Evolutionary conservation across 2,888 invertebrate genomes (phyloP).

Genomic region (Mesochorus sp.): DNA sequence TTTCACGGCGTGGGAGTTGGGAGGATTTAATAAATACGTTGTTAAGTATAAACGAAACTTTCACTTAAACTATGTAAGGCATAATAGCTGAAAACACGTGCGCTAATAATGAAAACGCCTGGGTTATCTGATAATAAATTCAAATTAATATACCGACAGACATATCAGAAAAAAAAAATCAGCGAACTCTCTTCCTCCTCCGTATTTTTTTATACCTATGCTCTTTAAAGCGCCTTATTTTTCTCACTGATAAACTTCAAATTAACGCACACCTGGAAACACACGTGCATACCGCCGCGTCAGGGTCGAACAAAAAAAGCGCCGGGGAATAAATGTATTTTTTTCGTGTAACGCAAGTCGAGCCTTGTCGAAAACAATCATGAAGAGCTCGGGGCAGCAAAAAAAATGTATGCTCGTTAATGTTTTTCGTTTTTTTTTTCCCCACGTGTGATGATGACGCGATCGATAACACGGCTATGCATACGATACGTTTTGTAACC

Average conservation of each 20-base stretch:
- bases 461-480: background rate
- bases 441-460: background rate
- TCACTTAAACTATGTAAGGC: slow-evolving; percentile 26
- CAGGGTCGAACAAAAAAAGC: too few species aligned
- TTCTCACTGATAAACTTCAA: too few species aligned
- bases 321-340: too few species aligned
- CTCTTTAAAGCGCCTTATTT: background rate
- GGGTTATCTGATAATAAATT: background rate
- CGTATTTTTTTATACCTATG: background rate
- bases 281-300: too few species aligned
- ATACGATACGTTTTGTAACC: background rate
- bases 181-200: background rate
- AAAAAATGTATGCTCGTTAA: background rate
- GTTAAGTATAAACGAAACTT: slow-evolving; percentile 54
- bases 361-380: too few species aligned
- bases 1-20: slow-evolving; percentile 44
- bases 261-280: too few species aligned
- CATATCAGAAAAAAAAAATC: background rate
- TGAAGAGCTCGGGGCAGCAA: too few species aligned
- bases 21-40: slow-evolving; percentile 43
- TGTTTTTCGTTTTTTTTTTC: too few species aligned
- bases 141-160: slow-evolving; percentile 1
- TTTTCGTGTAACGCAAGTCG: background rate
- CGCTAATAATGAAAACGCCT: background rate
- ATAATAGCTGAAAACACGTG: background rate